Conservation (phyloP, 2,888 invertebrate genomes). For the Drosophila neotestacea region DNA sequence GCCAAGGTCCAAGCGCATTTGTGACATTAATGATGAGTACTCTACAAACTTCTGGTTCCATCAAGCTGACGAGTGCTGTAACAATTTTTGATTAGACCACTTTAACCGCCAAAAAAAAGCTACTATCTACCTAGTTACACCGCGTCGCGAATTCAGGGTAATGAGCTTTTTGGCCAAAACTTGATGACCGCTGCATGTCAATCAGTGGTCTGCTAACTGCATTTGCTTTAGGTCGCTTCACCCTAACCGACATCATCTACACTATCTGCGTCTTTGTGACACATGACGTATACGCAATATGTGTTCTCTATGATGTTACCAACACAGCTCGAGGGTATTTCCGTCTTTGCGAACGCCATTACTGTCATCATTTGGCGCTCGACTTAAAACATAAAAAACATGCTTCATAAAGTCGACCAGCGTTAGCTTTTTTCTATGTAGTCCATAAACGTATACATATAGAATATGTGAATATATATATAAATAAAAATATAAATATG, state of each 20-base stretch:
- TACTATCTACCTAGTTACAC: background rate
- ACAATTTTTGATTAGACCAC: too few species aligned
- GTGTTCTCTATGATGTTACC: slow-evolving; percentile 42
- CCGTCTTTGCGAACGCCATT: slow-evolving; percentile 57
- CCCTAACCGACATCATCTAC: background rate
- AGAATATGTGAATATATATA: background rate
- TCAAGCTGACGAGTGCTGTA: too few species aligned
- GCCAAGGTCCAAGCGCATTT: too few species aligned
- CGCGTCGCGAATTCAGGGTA: background rate
- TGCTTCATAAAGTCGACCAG: slow-evolving; percentile 37
- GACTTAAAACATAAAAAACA: slow-evolving; percentile 36
- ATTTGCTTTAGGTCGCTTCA: slow-evolving; percentile 20
- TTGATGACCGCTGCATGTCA: slow-evolving; percentile 8
- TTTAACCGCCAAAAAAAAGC: background rate
- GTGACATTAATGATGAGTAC: too few species aligned
- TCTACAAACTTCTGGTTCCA: too few species aligned
- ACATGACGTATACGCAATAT: slow-evolving; percentile 51
- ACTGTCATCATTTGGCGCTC: slow-evolving; percentile 60
- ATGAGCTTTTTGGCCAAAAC: slow-evolving; percentile 4
- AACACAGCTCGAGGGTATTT: slow-evolving; percentile 54
- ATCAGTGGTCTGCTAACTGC: slow-evolving; percentile 23
- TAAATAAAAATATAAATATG: slow-evolving; percentile 55
- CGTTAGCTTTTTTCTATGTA: slow-evolving; percentile 21
- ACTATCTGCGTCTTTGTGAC: slow-evolving; percentile 14
- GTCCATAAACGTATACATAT: slow-evolving; percentile 2